Evolutionary conservation across 92 coral and sea anemone species (phyloP).

Genomic region (Porites lobata): DNA sequence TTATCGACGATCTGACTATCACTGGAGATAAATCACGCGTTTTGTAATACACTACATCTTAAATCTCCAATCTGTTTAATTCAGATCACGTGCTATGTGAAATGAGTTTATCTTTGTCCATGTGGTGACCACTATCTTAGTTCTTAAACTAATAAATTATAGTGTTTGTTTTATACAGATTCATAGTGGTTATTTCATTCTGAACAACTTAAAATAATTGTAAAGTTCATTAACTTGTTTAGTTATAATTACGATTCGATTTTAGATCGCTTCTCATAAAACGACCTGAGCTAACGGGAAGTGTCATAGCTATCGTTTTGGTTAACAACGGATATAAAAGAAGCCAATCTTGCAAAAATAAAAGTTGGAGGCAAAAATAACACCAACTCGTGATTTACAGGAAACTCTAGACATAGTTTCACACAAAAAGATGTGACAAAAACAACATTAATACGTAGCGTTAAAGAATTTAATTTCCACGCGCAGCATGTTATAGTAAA

Average conservation of each 20-base stretch:
- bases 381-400: conserved; percentile 20
- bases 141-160: not conserved
- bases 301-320: not conserved
- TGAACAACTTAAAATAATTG: conserved; percentile 1
- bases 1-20: not conserved
- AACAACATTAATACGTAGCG: conserved; percentile 21
- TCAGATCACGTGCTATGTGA: not conserved
- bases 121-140: conserved; percentile 12
- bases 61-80: not conserved
- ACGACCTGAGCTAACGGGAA: not conserved
- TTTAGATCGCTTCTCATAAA: not conserved
- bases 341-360: conserved; percentile 36
- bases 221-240: not conserved
- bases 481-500: conserved; percentile 53
- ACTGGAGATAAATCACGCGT: conserved; percentile 5
- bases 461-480: conserved; percentile 38
- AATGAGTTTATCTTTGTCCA: not conserved
- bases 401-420: conserved; percentile 6
- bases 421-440: conserved; percentile 24
- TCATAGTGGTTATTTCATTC: not conserved
- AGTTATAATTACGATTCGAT: not conserved
- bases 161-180: conserved; percentile 22
- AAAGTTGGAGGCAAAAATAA: conserved; percentile 54
- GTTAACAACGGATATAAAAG: not conserved
- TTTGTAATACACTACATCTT: not conserved